Evolutionary conservation across 2,888 invertebrate genomes (phyloP), one percentile per base, ranked within the genome.

Genomic region (Allolobophora icterica): DNA sequence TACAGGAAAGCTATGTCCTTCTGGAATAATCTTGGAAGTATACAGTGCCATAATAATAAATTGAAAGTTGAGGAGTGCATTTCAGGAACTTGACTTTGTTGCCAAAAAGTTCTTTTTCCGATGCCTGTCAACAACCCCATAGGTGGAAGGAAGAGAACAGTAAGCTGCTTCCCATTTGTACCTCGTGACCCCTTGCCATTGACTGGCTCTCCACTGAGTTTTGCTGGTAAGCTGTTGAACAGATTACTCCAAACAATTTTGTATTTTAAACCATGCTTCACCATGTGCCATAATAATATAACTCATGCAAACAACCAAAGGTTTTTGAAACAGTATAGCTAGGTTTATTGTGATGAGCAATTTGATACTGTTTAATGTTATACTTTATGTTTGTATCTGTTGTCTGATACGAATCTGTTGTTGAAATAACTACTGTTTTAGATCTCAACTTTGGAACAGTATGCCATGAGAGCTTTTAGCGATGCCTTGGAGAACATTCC

Each of bases 401-500:
- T 45, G 45, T 71, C n/a, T 52, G 52, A 24, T 52, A 24, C 24
- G 21, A 71, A n/a, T 71, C 71, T 8, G 71, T 71, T 71, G 71
- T n/a, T 71, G 71, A 71, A 71, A 71, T 71, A 17, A 24, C 52
- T 52, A n/a, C 71, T 71, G n/a, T 71, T 17, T 87, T 87, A 96
- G 96, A 96, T 97, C 91, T 96, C 98, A 0, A 97, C 98, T 0
- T 96, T 99, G 92, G 99, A 99, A 95, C 99, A 99, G 96, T 99
- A 99, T 96, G 98, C 99, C 2, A 99, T 97, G 96, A 96, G 99
- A 91, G 97, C 97, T 1, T 99, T 99, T 95, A 97, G 99, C 0
- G 98, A 99, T 95, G 99, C 99, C 0, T 96, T 99, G 91, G 99
- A 99, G 95, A 96, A 97, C 91, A 97, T 99, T 94, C 99, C 99